Evolutionary conservation across 1,140 invertebrate species (phyloP).

Genomic region (Bombus pascuorum): DNA sequence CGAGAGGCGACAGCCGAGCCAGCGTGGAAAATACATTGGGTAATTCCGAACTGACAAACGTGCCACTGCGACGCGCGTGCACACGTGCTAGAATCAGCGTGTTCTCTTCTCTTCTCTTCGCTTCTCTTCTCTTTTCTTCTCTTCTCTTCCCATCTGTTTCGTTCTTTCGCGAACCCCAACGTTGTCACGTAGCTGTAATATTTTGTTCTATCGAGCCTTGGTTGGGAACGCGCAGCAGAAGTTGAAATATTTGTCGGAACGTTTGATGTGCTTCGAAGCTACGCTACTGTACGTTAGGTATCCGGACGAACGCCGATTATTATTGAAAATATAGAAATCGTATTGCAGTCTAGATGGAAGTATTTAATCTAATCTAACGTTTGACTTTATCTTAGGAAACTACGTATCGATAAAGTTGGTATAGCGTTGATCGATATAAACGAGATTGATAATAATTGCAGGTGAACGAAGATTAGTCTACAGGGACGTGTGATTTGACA

Average conservation of each 20-base stretch:
- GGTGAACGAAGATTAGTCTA: too few relatives aligned
- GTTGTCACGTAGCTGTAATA: neutral
- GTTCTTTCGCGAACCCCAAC: neutral
- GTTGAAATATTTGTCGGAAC: neutral
- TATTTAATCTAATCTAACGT: too few relatives aligned
- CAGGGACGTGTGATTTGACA: too few relatives aligned
- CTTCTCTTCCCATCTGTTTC: neutral
- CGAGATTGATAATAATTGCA: too few relatives aligned
- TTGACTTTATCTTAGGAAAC: too few relatives aligned
- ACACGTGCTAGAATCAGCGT: conserved; percentile 19
- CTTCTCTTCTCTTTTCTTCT: neutral
- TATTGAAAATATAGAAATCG: too few relatives aligned
- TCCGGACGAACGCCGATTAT: too few relatives aligned
- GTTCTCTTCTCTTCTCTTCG: neutral
- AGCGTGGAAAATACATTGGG: conserved; percentile 38
- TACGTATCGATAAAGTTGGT: too few relatives aligned
- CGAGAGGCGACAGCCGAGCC: conserved; percentile 10
- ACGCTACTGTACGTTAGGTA: too few relatives aligned
- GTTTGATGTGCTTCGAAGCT: too few relatives aligned
- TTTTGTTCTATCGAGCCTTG: neutral
- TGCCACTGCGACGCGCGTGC: conserved; percentile 7
- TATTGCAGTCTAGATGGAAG: too few relatives aligned
- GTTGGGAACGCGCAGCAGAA: neutral
- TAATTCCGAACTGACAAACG: conserved; percentile 36
- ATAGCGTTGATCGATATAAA: too few relatives aligned